Evolutionary conservation across 1,140 invertebrate species (phyloP).

Genomic region (Drosophila kikkawai): DNA sequence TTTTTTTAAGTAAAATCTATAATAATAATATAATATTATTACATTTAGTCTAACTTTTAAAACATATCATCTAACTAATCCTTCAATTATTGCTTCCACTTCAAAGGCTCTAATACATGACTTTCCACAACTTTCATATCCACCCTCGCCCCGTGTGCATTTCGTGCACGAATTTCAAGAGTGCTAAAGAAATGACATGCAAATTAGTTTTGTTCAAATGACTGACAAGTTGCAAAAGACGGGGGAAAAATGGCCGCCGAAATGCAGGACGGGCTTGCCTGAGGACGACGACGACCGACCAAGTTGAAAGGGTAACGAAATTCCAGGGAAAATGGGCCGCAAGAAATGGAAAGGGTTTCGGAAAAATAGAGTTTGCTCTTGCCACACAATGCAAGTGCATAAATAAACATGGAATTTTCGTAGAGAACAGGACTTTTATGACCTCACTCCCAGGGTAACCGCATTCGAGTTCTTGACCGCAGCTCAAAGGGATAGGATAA

Average conservation of each 20-base stretch:
- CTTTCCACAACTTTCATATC: not conserved
- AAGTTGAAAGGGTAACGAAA: conserved; percentile 51
- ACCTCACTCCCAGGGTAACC: conserved; percentile 60
- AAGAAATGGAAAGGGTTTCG: conserved; percentile 53
- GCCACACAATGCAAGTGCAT: conserved; percentile 77
- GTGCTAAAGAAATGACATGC: conserved; percentile 84
- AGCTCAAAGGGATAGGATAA: conserved; percentile 22
- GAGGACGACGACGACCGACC: conserved; percentile 3
- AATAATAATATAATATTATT: too few species aligned
- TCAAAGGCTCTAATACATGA: too few species aligned
- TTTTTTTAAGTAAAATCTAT: too few species aligned
- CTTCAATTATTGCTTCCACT: too few species aligned
- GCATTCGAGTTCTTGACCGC: conserved; percentile 25
- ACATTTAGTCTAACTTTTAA: too few species aligned
- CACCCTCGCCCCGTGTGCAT: conserved; percentile 30
- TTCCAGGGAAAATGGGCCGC: conserved; percentile 60
- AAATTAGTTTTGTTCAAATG: conserved; percentile 85
- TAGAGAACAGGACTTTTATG: conserved; percentile 51
- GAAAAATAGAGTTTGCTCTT: conserved; percentile 38
- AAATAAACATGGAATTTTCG: conserved; percentile 67
- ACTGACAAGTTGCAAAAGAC: conserved; percentile 80
- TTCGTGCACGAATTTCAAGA: conserved; percentile 78
- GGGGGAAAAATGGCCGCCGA: conserved; percentile 20
- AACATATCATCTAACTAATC: too few species aligned
- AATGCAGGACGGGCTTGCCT: conserved; percentile 7